phyloP scores from a whole-genome alignment of 2,113 vertebrate species.

The Epinephelus cyanopodus region DNA sequence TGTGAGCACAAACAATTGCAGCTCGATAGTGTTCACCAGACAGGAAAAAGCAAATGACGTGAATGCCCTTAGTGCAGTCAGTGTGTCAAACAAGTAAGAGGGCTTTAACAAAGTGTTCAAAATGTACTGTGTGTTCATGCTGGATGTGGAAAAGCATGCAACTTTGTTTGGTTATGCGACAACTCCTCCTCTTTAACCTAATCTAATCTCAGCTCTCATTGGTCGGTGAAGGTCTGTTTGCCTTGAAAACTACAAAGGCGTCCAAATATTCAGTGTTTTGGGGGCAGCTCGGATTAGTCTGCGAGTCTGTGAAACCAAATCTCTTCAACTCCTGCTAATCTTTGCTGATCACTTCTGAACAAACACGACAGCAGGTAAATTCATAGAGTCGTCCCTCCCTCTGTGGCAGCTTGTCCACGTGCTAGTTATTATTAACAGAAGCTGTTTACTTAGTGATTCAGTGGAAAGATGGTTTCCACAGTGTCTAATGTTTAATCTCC shows the following conservation, averaged over 20 bases:
- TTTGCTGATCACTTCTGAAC: background rate
- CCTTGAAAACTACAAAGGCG: background rate
- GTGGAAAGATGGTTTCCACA: background rate
- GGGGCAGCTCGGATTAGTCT: background rate
- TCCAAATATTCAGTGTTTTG: constrained; percentile 21
- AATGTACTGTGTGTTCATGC: background rate
- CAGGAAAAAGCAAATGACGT: constrained; percentile 73
- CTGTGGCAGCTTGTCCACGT: background rate
- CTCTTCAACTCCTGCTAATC: background rate
- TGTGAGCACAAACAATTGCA: constrained; percentile 71
- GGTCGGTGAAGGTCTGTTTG: background rate
- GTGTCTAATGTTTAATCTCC: constrained; percentile 43
- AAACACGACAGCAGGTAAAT: background rate
- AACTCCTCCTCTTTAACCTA: background rate
- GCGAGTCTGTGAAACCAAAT: background rate
- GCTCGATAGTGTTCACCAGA: constrained; percentile 71
- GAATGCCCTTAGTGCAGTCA: constrained; percentile 36
- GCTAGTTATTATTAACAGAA: constrained; percentile 35
- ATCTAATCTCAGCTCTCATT: background rate
- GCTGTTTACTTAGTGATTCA: constrained; percentile 38
- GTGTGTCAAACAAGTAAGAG: background rate
- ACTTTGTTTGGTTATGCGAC: constrained; percentile 12
- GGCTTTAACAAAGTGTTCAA: constrained; percentile 3
- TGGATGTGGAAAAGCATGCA: background rate
- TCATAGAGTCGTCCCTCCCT: background rate